Base-by-base conservation (phyloP, 2,797 vertebrate genomes). In the Anas flavirostris region DNA sequence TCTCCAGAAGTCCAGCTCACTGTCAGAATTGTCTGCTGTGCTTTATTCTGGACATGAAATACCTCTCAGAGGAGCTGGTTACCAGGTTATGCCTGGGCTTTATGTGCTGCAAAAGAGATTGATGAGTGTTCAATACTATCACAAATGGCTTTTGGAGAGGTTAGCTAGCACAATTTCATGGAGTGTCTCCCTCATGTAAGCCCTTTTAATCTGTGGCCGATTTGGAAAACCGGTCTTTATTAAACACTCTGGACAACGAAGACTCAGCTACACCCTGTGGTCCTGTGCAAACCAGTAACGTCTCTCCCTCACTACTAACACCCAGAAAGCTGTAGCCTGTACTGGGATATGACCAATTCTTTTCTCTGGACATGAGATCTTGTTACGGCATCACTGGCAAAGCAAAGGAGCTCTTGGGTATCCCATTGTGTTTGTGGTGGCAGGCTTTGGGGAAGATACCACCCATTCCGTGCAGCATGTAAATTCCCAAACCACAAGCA, bases 1-100 rank as follows among this genome's bases (percentile, higher is more conserved):
- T 76, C 48, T 88, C 63, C 69, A 90, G 74, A 88, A 95, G 83
- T 79, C 55, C 60, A 74, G 9, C n/a, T 92, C 88, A 70, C 53
- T 90, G 43, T 82, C 74, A 88, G 52, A 86, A 74, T 74, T 90
- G 92, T 90, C 56, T 79, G 39, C 70, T 73, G 16, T 59, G 14
- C 83, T 90, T 90, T 82, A 48, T 74, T 82, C 48, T 84, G 74
- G 29, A 39, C 15, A 26, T 68, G 70, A 82, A 41, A 76, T 63
- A 63, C 14, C 22, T 86, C 59, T 67, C 46, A 53, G 4, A 90
- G 63, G 48, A 86, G 29, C 74, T 74, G 31, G 31, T 63, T 59
- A 6, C 66, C 12, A 35, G 18, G 56, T 74, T 77, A 41, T 50
- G 28, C 11, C 5, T 50, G 17, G 64, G 37, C 37, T 80, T 67